Evolutionary conservation across 2,797 vertebrate genomes (phyloP), one percentile per base, ranked within the genome.

Genomic region (Sphaeramia orbicularis): DNA sequence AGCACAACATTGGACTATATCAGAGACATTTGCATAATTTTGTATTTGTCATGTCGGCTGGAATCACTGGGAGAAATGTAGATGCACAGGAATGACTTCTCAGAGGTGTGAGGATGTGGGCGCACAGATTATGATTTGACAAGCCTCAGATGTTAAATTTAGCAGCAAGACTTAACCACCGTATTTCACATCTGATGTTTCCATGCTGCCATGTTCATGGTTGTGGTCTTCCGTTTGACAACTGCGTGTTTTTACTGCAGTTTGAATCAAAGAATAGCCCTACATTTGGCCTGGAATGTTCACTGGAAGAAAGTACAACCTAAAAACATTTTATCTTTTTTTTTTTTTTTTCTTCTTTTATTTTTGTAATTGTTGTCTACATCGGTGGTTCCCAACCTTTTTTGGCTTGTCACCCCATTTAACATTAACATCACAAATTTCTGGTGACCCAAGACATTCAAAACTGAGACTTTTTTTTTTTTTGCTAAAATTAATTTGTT

Each of bases 101-200:
- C 3, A 2, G 30, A 41, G 30, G 42, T 24, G 14, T 49, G 63
- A 59, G 53, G 12, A 48, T 57, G 37, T 16, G 40, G 15, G 27
- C 42, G 41, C 40, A 19, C 1, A 0, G 18, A 74, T 66, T 58
- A 32, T 56, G 18, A 35, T 4, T 18, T 30, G 21, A 49, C 24
- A 24, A 41, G 41, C 54, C 37, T 45, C 12, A 51, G 45, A 53
- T 62, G 68, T 60, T 81, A 68, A 56, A 75, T 77, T 74, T 50
- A 71, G 47, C 58, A 49, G 7, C 41, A 30, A 41, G 40, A 67
- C 16, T 38, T 35, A 24, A 66, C 42, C 52, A 7, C 6, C 18
- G 35, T 66, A 30, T 43, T 59, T 67, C 48, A 19, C 47, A 74
- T 72, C 14, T 32, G 37, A 71, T 36, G 36, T 52, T 27, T 6